These are phyloP conservation scores for Corythoichthys intestinalis DNA, from an alignment of 2,113 vertebrate species.

Conservation along the genomic window DNA sequence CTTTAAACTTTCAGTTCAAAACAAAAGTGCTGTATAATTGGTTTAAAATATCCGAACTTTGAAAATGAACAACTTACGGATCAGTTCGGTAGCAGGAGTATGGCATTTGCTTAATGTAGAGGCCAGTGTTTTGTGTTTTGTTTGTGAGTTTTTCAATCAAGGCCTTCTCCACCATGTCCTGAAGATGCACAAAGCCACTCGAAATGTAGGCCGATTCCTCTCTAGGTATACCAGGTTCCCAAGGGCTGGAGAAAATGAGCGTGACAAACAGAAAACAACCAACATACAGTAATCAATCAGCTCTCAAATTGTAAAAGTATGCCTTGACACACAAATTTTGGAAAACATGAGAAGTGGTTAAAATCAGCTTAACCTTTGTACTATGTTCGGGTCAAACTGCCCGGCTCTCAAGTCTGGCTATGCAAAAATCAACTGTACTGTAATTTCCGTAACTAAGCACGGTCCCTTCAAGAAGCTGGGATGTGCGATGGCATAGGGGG, in stretches of 20 bases:
- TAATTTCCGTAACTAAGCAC: too few relatives aligned
- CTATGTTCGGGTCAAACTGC: too few relatives aligned
- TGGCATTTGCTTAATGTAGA: slow-evolving; percentile 91
- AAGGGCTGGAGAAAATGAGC: slow-evolving; percentile 72
- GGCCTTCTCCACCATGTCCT: slow-evolving; percentile 82
- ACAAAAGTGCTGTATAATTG: not conserved
- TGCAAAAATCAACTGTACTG: too few relatives aligned
- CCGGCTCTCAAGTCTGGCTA: too few relatives aligned
- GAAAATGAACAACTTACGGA: slow-evolving; percentile 69
- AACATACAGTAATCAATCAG: not conserved
- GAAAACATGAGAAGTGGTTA: too few relatives aligned
- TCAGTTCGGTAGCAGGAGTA: slow-evolving; percentile 88
- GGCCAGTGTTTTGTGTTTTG: slow-evolving; percentile 48
- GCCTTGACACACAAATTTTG: too few relatives aligned
- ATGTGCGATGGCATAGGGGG: too few relatives aligned
- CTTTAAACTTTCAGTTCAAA: not conserved
- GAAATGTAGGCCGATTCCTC: slow-evolving; percentile 83
- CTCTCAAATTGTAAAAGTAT: not conserved
- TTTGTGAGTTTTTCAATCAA: slow-evolving; percentile 54
- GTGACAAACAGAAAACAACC: not conserved
- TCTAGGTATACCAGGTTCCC: slow-evolving; percentile 84
- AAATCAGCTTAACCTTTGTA: too few relatives aligned
- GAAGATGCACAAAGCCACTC: slow-evolving; percentile 87
- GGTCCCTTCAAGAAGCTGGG: too few relatives aligned
- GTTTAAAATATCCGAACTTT: not conserved